phyloP scores from a whole-genome alignment of 2,888 invertebrate genomes.

The Tenodera sinensis region DNA sequence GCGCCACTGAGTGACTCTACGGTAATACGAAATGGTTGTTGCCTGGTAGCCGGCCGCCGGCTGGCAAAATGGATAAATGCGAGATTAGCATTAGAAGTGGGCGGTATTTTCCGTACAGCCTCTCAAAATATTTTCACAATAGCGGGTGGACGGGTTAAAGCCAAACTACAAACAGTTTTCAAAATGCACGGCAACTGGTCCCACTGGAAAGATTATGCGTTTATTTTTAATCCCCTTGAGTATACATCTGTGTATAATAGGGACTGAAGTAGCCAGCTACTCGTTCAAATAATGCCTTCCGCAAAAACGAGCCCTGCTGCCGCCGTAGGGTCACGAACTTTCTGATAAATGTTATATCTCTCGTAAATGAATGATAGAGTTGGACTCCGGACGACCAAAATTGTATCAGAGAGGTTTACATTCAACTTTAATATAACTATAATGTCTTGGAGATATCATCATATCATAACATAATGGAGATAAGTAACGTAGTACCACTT shows the following conservation, averaged over 20 bases:
- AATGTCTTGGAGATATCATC: too few relatives aligned
- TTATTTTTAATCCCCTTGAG: neutral
- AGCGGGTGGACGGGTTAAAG: neutral
- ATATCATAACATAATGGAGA: too few relatives aligned
- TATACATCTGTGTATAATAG: neutral
- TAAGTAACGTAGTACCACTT: too few relatives aligned
- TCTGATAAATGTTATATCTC: neutral
- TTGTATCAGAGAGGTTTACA: neutral
- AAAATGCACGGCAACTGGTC: neutral
- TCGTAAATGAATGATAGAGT: too few relatives aligned
- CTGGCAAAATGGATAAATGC: neutral
- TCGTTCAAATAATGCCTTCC: neutral
- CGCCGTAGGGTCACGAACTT: neutral
- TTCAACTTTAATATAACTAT: neutral
- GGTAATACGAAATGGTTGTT: neutral
- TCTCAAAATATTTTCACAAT: neutral
- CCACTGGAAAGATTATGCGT: neutral
- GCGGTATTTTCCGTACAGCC: neutral
- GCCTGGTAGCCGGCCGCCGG: neutral
- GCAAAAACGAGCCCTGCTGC: neutral
- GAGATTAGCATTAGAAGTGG: neutral
- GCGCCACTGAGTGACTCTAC: neutral
- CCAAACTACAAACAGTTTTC: neutral
- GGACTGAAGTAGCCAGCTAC: neutral
- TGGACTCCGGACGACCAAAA: too few relatives aligned